Base-by-base conservation (phyloP, 2,113 vertebrate species). In the Uropsilus gracilis region DNA sequence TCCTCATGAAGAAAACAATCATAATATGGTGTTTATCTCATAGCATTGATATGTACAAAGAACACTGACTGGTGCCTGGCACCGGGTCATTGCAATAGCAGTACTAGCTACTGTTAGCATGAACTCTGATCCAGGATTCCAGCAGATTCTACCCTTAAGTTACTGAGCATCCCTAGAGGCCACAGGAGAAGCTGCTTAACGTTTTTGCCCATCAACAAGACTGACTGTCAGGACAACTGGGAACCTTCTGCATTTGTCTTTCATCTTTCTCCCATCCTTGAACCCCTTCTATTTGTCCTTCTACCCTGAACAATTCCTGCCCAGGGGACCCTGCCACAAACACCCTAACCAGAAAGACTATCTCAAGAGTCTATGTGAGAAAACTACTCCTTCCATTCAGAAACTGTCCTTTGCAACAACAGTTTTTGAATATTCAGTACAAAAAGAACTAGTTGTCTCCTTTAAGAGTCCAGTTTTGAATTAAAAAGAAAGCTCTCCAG, bases 401-500 rank as follows among this genome's bases (percentile, higher is more conserved):
- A 92, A 82, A 24, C 20, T 63, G 26, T 48, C 44, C 68, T 95
- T 97, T 46, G 73, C 55, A 50, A 66, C 30, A 8, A 44, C 46
- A 61, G 34, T 39, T 89, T 92, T 83, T 68, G 50, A 83, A 72
- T 20, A 11, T 44, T 86, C 34, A 42, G 5, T 39, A 76, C 44
- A 76, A 78, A 90, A 94, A 86, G 46, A 83, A 9, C 50, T 68
- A 24, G 57, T 57, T 86, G 68, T 95, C 90, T 95, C 83, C 93
- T 94, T 92, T 97, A 97, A 97, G 81, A 89, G 68, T 42, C 75
- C 75, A 87, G 53, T 91, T 90, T 94, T 94, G 64, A 89, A 89
- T 77, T 63, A 78, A 69, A 73, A 83, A 92, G 81, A 86, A 64
- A 66, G 37, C 77, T 86, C 75, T 91, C 86, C 77, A 63, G 42